Base-by-base conservation (phyloP, 2,797 vertebrate species). In the Centroberyx gerrardi region DNA sequence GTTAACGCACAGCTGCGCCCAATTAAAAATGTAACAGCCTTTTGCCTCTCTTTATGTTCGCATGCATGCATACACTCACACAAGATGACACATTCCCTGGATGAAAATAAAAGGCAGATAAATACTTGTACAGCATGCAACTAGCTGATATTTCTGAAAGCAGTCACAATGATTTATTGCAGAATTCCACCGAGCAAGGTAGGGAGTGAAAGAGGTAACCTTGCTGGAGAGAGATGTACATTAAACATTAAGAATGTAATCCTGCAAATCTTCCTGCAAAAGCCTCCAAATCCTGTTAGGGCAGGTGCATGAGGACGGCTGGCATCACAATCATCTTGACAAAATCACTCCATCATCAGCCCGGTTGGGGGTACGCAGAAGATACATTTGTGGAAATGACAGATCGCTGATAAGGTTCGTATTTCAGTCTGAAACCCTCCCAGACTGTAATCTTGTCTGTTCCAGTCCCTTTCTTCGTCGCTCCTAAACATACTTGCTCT, bases 341-440 rank as follows among this genome's bases (percentile, higher is more conserved):
- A 70, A 59, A 70, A 64, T 68, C 56, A 0, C 61, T 74, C 69
- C 9, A 65, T 67, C 63, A 60, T n/a, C 61, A 28, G 42, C 13
- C 59, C 52, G 31, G 55, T 58, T 28, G 67, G 71, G 33, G 27
- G 2, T 42, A 74, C 69, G 59, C 13, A 13, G 71, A 62, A 29
- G 33, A 54, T 64, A 61, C 27, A 44, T 87, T 78, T 81, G 71
- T 80, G 56, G 65, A 77, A 87, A 90, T 66, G 79, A 83, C 75
- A 80, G 88, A 81, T 80, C 29, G 51, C 46, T 68, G 90, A 92
- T 90, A 85, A 74, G 66, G 66, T 79, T 76, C 53, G 78, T 77
- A 68, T 88, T 84, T 76, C 49, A n/a, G 63, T 72, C 60, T 81
- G 56, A 78, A 82, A 59, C 76, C 56, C 54, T 63, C 62, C 65